A percentile compares a stretch with the other conserved stretches of the same genome.
Evolutionary conservation across 2,113 vertebrate genomes (phyloP).

Genomic region (Dicaeum eximium): DNA sequence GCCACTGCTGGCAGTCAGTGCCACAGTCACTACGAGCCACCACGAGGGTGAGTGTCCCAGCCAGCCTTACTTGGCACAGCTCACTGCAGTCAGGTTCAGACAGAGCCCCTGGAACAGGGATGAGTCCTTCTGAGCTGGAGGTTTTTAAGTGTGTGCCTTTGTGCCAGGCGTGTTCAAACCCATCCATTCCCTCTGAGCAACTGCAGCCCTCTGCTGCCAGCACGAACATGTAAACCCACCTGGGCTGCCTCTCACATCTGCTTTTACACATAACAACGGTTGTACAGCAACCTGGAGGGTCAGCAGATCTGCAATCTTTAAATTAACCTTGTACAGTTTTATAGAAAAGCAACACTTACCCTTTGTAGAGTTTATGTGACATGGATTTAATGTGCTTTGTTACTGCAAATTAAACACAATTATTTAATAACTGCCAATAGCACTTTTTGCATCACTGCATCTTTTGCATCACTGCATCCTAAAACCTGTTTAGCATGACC

Average conservation of each 20-base stretch:
- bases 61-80: neutral
- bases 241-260: neutral
- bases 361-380: neutral
- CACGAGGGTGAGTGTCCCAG: rapidly evolving
- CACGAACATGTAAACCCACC: neutral
- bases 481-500: neutral
- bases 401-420: neutral
- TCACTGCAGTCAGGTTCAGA: neutral
- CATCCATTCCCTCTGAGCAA: neutral
- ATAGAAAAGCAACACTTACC: neutral
- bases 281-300: neutral
- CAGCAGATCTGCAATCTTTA: neutral
- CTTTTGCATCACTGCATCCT: neutral
- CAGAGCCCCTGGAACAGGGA: neutral
- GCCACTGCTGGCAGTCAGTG: neutral
- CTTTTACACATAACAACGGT: neutral
- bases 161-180: neutral
- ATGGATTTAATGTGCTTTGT: neutral
- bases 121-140: neutral
- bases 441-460: neutral
- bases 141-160: rapidly evolving
- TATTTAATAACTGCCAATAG: neutral
- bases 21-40: rapidly evolving
- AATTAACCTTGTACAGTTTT: neutral
- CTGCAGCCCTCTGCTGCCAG: neutral